Percentiles rank a stretch among this genome's conserved stretches.
These are phyloP conservation scores for Eurois occulta DNA, from an alignment of 2,888 invertebrate species.

Conservation along the genomic window DNA sequence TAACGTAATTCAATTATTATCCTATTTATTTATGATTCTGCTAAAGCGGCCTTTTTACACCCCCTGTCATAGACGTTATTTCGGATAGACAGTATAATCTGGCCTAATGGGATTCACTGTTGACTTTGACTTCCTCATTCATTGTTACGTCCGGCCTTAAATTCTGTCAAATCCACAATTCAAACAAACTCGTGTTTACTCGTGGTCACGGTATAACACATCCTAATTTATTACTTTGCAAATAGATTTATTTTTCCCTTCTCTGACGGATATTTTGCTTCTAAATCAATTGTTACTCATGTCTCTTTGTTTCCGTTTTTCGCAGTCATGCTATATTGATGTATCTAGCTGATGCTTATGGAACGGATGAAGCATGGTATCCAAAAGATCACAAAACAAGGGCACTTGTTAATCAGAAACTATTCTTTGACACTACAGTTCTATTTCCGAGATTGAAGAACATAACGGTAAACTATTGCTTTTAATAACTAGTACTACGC, in stretches of 20 bases:
- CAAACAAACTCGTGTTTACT: constrained; percentile 30
- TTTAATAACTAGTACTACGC: too few relatives aligned
- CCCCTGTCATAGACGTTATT: background rate
- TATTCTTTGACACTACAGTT: constrained; percentile 88
- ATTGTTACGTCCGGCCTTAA: constrained; percentile 23
- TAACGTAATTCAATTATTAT: too few relatives aligned
- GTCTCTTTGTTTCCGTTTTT: constrained; percentile 58
- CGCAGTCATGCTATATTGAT: constrained; percentile 87
- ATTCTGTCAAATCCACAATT: constrained; percentile 44
- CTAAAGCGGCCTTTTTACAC: too few relatives aligned
- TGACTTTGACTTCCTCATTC: background rate
- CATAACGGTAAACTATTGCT: constrained; percentile 81
- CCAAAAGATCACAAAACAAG: constrained; percentile 89
- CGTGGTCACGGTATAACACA: constrained; percentile 39
- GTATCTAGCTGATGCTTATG: constrained; percentile 89
- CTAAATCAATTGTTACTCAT: constrained; percentile 41
- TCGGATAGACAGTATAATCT: background rate
- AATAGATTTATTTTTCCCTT: constrained; percentile 44
- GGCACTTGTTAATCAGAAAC: constrained; percentile 88
- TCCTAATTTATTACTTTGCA: constrained; percentile 47
- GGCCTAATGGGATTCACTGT: background rate
- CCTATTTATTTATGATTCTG: too few relatives aligned
- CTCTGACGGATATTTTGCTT: constrained; percentile 34
- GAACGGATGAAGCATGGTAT: constrained; percentile 88
- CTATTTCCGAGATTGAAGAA: constrained; percentile 84